Percentiles rank a stretch among this genome's conserved stretches.
Evolutionary conservation across 2,888 invertebrate species (phyloP).

Genomic region (Polydrusus cervinus): DNA sequence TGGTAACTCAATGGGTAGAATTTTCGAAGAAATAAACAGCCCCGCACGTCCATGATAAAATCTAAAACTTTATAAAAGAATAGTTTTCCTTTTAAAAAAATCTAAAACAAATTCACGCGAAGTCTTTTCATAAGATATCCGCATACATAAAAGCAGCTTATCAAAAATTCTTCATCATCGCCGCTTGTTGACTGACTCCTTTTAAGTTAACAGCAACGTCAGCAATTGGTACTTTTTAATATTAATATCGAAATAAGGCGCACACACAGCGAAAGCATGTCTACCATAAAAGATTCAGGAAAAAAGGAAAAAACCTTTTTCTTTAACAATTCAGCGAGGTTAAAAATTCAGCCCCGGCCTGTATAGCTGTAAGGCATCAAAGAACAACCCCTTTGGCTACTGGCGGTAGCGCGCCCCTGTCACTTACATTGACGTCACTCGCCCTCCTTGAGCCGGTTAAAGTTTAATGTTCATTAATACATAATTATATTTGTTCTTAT

Average conservation of each 20-base stretch:
- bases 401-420: slow-evolving; percentile 57
- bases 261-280: slow-evolving; percentile 31
- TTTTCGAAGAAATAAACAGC: no score
- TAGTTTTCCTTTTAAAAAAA: not conserved
- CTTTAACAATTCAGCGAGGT: slow-evolving; percentile 59
- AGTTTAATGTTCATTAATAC: slow-evolving; percentile 66
- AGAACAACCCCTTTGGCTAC: slow-evolving; percentile 63
- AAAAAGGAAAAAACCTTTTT: slow-evolving; percentile 57
- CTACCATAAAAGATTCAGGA: slow-evolving; percentile 54
- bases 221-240: slow-evolving; percentile 49
- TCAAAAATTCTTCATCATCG: slow-evolving; percentile 31
- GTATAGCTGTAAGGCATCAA: slow-evolving; percentile 63
- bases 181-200: slow-evolving; percentile 40
- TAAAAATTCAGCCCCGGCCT: slow-evolving; percentile 62
- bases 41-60: no score
- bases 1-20: no score
- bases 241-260: slow-evolving; percentile 43
- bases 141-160: slow-evolving; percentile 29
- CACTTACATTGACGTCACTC: slow-evolving; percentile 64
- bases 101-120: not conserved
- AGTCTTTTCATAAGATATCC: slow-evolving; percentile 4
- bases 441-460: slow-evolving; percentile 63
- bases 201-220: slow-evolving; percentile 28
- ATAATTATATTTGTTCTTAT: slow-evolving; percentile 67
- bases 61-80: no score